phyloP scores from a whole-genome alignment of 2,888 invertebrate species.

The Catocala fraxini region DNA sequence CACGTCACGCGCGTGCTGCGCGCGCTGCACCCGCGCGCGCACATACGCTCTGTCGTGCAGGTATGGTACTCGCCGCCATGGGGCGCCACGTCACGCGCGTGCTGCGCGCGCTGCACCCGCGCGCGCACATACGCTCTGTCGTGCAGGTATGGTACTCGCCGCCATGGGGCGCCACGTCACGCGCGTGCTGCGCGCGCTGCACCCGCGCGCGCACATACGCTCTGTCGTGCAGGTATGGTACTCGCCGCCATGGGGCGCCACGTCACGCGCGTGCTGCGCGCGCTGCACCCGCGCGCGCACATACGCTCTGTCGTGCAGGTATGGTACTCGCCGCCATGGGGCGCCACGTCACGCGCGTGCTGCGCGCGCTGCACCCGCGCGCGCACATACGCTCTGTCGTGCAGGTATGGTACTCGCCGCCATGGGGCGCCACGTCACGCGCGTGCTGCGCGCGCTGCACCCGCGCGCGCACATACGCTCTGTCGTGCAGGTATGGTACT shows the following conservation, averaged over 20 bases:
- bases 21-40: constrained; percentile 93
- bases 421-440: constrained; percentile 93
- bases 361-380: constrained; percentile 93
- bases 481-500: constrained; percentile 90
- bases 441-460: constrained; percentile 94
- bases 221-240: constrained; percentile 92
- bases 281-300: constrained; percentile 92
- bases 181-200: constrained; percentile 93
- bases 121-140: constrained; percentile 93
- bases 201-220: constrained; percentile 92
- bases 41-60: constrained; percentile 94
- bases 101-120: constrained; percentile 92
- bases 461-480: constrained; percentile 93
- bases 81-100: constrained; percentile 94
- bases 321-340: too few species aligned
- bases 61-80: constrained; percentile 73
- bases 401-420: constrained; percentile 86
- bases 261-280: constrained; percentile 93
- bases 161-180: constrained; percentile 94
- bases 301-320: constrained; percentile 94
- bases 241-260: too few species aligned
- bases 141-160: constrained; percentile 89
- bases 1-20: constrained; percentile 94
- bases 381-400: constrained; percentile 94
- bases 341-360: constrained; percentile 93